Conservation (phyloP, 2,797 vertebrate species). For the Rhyacichthys aspro region DNA sequence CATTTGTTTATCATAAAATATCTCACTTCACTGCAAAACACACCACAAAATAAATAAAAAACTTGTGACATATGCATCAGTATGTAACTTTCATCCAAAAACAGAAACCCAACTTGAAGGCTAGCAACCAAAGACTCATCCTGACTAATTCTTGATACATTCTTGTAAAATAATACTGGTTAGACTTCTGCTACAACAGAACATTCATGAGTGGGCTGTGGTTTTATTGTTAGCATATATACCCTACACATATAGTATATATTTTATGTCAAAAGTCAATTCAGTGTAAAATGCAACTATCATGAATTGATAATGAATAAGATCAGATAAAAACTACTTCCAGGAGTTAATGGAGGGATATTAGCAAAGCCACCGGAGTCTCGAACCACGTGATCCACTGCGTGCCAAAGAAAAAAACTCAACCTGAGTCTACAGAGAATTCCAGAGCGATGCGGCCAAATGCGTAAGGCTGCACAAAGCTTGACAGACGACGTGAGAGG, state of each 20-base stretch:
- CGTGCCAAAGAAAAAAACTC: conserved; percentile 32
- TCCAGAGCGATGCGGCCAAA: conserved; percentile 49
- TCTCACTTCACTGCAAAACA: no score
- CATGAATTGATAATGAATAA: neutral
- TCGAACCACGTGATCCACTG: conserved; percentile 32
- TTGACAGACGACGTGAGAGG: conserved; percentile 54
- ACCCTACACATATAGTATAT: no score
- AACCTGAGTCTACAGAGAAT: conserved; percentile 53
- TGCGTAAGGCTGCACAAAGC: conserved; percentile 42
- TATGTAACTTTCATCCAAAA: neutral
- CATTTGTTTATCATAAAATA: no score
- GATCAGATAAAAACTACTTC: neutral
- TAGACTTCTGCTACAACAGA: neutral
- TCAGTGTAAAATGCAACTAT: no score
- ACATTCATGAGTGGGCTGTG: neutral
- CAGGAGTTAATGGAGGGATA: conserved; percentile 17
- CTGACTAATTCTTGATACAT: conserved; percentile 5
- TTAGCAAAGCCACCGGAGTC: conserved; percentile 32
- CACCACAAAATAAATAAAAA: no score
- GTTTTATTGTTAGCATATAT: no score
- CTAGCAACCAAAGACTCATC: neutral
- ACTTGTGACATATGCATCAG: neutral
- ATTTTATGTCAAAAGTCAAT: no score
- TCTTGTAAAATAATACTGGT: neutral
- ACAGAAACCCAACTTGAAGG: neutral